Percentiles rank a stretch among this genome's conserved stretches.
phyloP scores from a whole-genome alignment of 2,797 vertebrate species.

The Psittacula echo region DNA sequence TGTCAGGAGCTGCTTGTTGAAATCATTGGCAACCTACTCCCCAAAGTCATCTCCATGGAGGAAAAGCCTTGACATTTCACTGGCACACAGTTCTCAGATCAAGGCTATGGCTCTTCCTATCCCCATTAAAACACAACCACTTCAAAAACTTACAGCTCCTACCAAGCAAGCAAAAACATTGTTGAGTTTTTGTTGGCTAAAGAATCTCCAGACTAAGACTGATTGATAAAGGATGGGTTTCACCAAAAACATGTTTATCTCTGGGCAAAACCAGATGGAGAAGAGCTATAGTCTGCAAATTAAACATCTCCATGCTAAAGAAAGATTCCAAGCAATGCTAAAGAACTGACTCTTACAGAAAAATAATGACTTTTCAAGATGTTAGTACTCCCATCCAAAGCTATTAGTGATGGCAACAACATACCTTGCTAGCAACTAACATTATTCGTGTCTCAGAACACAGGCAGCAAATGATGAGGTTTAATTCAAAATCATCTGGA shows the following conservation, averaged over 20 bases:
- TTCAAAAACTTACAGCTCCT: background rate
- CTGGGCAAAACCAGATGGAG: background rate
- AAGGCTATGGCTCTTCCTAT: background rate
- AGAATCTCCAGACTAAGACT: background rate
- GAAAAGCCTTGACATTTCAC: background rate
- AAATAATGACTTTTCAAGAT: constrained; percentile 34
- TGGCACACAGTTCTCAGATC: background rate
- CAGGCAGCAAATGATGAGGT: background rate
- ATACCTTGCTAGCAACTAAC: background rate
- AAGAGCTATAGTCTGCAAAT: background rate
- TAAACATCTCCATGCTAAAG: background rate
- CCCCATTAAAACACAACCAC: background rate
- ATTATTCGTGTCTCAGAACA: background rate
- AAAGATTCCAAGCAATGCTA: background rate
- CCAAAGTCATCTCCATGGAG: background rate
- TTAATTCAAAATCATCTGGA: background rate
- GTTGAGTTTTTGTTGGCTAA: background rate
- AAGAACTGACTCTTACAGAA: background rate
- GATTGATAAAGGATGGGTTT: background rate
- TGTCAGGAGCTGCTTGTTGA: background rate
- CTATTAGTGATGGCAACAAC: background rate
- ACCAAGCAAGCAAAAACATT: background rate
- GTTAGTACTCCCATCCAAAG: constrained; percentile 31
- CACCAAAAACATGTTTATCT: background rate
- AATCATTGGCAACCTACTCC: background rate